Conservation (phyloP, 2,113 vertebrate species). For the Anhinga anhinga region DNA sequence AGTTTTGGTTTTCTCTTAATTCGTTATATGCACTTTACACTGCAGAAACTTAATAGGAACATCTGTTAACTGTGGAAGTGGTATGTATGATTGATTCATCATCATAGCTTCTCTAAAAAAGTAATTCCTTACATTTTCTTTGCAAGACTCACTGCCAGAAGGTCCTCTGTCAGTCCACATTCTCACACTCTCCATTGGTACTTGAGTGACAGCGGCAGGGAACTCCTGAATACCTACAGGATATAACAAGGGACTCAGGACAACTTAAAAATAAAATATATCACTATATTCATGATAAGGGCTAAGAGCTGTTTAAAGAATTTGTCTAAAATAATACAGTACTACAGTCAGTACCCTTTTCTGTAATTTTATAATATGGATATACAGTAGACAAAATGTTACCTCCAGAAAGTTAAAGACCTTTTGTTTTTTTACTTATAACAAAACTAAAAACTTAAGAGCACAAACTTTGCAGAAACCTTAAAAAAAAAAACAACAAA, state of each 20-base stretch:
- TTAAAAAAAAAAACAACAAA: neutral
- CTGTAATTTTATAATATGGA: neutral
- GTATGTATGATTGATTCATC: neutral
- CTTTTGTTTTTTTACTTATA: neutral
- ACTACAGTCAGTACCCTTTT: neutral
- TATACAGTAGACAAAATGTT: neutral
- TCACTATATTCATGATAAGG: neutral
- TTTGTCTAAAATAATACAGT: neutral
- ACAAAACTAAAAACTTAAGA: neutral
- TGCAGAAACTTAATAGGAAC: slow-evolving; percentile 5
- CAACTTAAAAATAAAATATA: neutral
- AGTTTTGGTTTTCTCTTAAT: neutral
- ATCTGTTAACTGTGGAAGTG: slow-evolving; percentile 20
- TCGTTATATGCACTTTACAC: neutral
- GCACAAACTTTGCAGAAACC: neutral
- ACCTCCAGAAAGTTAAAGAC: neutral
- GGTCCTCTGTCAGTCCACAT: neutral
- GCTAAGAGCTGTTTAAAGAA: neutral
- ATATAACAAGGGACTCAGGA: neutral
- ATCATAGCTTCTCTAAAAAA: neutral
- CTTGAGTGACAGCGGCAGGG: neutral
- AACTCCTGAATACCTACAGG: neutral
- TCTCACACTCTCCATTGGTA: neutral
- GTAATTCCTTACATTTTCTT: neutral
- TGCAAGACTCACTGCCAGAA: neutral